Conservation (phyloP, 2,888 invertebrate genomes). For the Tipula vernalis region DNA sequence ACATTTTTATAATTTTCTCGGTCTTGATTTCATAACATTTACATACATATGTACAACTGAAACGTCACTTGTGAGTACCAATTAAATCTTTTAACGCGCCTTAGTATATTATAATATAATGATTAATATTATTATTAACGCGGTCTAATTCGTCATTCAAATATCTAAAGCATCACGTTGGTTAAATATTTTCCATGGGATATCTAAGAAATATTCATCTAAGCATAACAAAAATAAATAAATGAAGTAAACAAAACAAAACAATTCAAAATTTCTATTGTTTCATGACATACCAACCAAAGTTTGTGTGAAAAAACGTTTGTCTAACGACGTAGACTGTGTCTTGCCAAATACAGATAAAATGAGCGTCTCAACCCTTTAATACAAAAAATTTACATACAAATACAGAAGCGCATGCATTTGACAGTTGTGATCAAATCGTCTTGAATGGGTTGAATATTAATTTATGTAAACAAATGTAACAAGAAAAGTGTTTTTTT, state of each 20-base stretch:
- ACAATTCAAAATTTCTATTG: neutral
- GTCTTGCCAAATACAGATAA: neutral
- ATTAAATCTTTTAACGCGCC: neutral
- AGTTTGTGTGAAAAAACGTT: neutral
- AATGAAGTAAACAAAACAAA: neutral
- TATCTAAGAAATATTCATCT: neutral
- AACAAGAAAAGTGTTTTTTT: neutral
- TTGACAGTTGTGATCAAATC: neutral
- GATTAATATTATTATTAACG: neutral
- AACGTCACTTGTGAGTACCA: neutral
- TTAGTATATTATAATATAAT: neutral
- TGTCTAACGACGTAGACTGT: neutral
- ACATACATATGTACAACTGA: neutral
- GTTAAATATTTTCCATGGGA: neutral
- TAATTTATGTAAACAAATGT: neutral
- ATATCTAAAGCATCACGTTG: neutral
- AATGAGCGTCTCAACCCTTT: neutral
- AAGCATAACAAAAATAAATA: neutral
- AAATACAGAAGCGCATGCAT: neutral
- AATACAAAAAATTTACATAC: neutral
- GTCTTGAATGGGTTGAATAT: neutral
- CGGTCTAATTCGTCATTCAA: neutral
- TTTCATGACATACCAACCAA: neutral
- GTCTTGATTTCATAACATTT: neutral
- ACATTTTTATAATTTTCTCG: neutral